Evolutionary conservation across 2,888 invertebrate genomes (phyloP), one percentile per base, ranked within the genome.

Genomic region (Meganola albula): DNA sequence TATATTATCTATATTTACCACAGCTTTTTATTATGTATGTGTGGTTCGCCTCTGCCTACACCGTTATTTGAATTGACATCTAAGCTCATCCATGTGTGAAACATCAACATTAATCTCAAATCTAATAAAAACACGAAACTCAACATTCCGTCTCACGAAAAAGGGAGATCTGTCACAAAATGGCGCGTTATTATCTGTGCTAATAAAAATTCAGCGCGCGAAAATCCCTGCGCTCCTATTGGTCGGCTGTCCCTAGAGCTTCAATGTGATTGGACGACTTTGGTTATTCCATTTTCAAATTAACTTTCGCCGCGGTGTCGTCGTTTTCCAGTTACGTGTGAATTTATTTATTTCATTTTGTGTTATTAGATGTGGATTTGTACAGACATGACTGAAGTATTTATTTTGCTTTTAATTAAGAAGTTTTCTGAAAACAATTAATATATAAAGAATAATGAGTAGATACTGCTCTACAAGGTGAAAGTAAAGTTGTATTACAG

Each of bases 161-260:
- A 75, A 73, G 70, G 70, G 62, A n/a, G 64, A 74, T 63, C 69
- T 73, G 75, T 74, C 73, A 64, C 80, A 79, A 82, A 80, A 83
- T 83, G 84, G 79, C 79, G 76, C 66, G 3, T 79, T 83, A 83
- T 83, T 83, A 83, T 83, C 80, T 71, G 41, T 56, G 74, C 80
- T 84, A 85, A 85, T 85, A 85, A 84, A 85, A 84, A 85, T 84
- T 83, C 84, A 78, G 78, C 80, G 82, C 84, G 84, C 84, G 84
- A 80, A 85, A 82, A 80, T 77, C 72, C 65, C 58, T 42, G 58
- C 59, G 53, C 52, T 48, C 55, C 59, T 60, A 83, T 84, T 84
- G 82, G 84, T 43, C 64, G 63, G 39, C 58, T 57, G 63, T 69
- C 74, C 82, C 78, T 54, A 53, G 72, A 59, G 73, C 63, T 56